Evolutionary conservation across 2,888 invertebrate species (phyloP).

Genomic region (Adela reaumurella): DNA sequence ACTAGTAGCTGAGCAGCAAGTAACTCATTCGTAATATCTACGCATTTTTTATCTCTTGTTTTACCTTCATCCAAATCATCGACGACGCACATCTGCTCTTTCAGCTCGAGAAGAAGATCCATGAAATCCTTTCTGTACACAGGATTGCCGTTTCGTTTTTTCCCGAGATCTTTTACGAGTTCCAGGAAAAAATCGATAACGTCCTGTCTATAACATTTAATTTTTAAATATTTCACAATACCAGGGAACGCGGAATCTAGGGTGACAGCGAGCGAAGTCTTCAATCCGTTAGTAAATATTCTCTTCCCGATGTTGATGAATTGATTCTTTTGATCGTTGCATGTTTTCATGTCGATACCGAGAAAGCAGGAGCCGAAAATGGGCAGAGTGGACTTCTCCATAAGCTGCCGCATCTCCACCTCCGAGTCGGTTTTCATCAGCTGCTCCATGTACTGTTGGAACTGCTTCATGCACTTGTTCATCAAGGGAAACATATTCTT

Average conservation of each 20-base stretch:
- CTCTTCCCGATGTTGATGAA: slow-evolving; percentile 4
- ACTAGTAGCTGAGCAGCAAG: slow-evolving; percentile 35
- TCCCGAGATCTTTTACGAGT: slow-evolving; percentile 7
- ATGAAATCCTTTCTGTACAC: slow-evolving; percentile 11
- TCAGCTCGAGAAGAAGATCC: slow-evolving; percentile 12
- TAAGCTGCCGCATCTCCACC: not conserved
- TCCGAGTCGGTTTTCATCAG: not conserved
- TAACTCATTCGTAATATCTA: slow-evolving; percentile 23
- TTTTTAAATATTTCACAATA: slow-evolving; percentile 1
- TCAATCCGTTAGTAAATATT: slow-evolving; percentile 4
- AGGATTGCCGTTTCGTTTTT: slow-evolving; percentile 6
- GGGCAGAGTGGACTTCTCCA: slow-evolving; percentile 11
- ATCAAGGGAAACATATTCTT: slow-evolving; percentile 3
- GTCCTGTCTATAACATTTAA: slow-evolving; percentile 1
- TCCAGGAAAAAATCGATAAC: slow-evolving; percentile 7
- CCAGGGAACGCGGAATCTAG: slow-evolving; percentile 11
- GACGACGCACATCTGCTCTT: slow-evolving; percentile 6
- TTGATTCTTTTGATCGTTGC: slow-evolving; percentile 5
- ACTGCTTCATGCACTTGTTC: not conserved
- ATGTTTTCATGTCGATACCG: slow-evolving; percentile 7
- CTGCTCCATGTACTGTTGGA: not conserved
- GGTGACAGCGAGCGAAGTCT: slow-evolving; percentile 2
- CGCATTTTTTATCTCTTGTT: slow-evolving; percentile 4
- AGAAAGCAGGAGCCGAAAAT: slow-evolving; percentile 10
- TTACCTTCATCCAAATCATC: not conserved